Evolutionary conservation across 2,888 invertebrate species (phyloP).

Genomic region (Acronicta leporina): DNA sequence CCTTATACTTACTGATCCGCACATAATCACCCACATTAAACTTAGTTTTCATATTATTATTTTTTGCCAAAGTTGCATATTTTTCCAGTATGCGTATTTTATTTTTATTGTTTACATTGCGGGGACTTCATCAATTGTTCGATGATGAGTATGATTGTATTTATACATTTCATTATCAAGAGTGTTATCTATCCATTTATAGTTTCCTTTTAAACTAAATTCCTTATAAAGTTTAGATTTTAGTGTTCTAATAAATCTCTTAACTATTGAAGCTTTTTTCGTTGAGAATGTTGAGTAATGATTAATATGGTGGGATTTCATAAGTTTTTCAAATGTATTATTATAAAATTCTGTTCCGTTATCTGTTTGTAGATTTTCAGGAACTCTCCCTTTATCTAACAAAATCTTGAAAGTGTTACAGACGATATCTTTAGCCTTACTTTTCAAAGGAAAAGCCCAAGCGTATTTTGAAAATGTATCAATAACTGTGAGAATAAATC

Average conservation of each 20-base stretch:
- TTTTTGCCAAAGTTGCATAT: too few relatives aligned
- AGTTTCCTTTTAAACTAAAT: constrained; percentile 5
- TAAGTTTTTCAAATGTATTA: constrained; percentile 52
- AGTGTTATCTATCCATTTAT: neutral
- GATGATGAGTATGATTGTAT: constrained; percentile 25
- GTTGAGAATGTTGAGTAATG: constrained; percentile 31
- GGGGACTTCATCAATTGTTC: constrained; percentile 23
- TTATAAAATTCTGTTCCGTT: constrained; percentile 16
- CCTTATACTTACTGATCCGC: too few relatives aligned
- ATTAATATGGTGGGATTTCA: constrained; percentile 52
- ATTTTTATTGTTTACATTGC: constrained; percentile 25
- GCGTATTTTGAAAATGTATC: constrained; percentile 38
- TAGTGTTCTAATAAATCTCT: constrained; percentile 6
- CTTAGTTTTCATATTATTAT: too few relatives aligned
- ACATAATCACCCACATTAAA: too few relatives aligned
- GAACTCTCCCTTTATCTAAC: constrained; percentile 5
- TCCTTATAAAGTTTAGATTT: constrained; percentile 9
- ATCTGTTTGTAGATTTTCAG: constrained; percentile 48
- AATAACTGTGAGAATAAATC: constrained; percentile 29
- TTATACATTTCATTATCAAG: neutral
- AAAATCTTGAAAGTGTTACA: constrained; percentile 10
- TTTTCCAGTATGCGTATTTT: constrained; percentile 42
- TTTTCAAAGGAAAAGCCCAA: constrained; percentile 27
- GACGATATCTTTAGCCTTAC: constrained; percentile 19
- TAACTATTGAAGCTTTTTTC: constrained; percentile 41